These are phyloP conservation scores for Okamejei kenojei DNA, from an alignment of 2,797 vertebrate genomes.

Conservation along the genomic window DNA sequence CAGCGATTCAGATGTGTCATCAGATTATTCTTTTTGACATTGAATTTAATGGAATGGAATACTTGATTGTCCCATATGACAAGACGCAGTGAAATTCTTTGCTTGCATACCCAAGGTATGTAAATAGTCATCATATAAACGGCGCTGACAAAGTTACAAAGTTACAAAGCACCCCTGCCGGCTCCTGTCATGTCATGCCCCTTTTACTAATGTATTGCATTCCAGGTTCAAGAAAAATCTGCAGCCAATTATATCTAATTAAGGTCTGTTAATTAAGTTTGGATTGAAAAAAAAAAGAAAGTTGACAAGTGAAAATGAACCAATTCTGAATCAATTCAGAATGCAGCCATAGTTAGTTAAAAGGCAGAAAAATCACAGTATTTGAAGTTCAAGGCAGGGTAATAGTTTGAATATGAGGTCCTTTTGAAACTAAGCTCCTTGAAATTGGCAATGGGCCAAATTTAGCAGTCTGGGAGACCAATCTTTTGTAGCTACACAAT, in stretches of 20 bases:
- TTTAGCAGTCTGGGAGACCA: not conserved
- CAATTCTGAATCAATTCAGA: not conserved
- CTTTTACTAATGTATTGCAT: not conserved
- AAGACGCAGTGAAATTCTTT: no score
- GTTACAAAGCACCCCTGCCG: no score
- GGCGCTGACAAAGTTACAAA: no score
- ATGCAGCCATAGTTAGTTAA: not conserved
- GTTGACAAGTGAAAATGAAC: not conserved
- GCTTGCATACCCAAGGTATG: no score
- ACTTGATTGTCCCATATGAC: no score
- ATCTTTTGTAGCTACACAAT: not conserved
- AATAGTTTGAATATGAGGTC: not conserved
- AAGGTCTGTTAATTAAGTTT: not conserved
- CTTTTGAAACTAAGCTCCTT: not conserved
- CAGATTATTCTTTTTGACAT: not conserved
- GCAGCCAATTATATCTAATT: slow-evolving; percentile 1
- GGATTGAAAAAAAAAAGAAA: not conserved
- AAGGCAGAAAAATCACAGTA: not conserved
- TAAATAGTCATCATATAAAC: no score
- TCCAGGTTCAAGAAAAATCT: not conserved
- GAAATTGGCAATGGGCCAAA: not conserved
- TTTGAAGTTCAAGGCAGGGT: not conserved
- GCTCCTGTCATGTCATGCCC: not conserved
- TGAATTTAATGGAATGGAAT: no score
- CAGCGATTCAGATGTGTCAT: not conserved